These are phyloP conservation scores for Heliangelus exortis DNA, from an alignment of 2,797 vertebrate species.

Conservation along the genomic window DNA sequence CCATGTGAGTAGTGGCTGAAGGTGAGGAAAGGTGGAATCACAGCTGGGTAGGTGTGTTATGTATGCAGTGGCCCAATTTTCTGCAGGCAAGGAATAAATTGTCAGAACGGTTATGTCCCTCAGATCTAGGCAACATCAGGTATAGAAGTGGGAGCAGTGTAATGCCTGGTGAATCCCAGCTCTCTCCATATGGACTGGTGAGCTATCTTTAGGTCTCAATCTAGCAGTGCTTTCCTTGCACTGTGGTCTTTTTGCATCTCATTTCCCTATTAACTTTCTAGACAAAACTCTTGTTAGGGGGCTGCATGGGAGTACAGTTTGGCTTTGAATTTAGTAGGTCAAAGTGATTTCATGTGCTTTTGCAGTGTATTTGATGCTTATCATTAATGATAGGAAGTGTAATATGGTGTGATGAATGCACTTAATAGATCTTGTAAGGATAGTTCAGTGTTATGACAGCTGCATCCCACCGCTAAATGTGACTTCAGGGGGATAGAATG, in stretches of 20 bases:
- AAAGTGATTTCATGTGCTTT: not conserved
- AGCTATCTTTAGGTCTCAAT: not conserved
- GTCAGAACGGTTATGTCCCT: not conserved
- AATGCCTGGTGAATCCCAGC: not conserved
- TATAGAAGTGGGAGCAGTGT: not conserved
- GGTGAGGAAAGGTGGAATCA: not conserved
- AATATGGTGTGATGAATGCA: not conserved
- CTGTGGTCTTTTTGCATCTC: not conserved
- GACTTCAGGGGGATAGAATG: not conserved
- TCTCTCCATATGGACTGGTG: not conserved
- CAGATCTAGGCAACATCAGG: not conserved
- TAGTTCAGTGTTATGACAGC: not conserved
- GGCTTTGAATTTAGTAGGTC: not conserved
- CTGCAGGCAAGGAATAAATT: not conserved
- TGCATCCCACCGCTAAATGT: not conserved
- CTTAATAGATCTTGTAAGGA: not conserved
- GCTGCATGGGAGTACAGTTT: fast-evolving
- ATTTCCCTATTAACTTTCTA: not conserved
- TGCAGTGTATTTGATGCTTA: not conserved
- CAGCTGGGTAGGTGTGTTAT: not conserved
- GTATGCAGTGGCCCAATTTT: not conserved
- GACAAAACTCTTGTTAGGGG: not conserved
- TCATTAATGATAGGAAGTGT: not conserved
- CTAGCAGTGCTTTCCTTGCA: not conserved
- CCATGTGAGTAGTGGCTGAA: not conserved